These are phyloP conservation scores for Neomonachus schauinslandi DNA, from an alignment of 2,113 vertebrate species.

Conservation along the genomic window DNA sequence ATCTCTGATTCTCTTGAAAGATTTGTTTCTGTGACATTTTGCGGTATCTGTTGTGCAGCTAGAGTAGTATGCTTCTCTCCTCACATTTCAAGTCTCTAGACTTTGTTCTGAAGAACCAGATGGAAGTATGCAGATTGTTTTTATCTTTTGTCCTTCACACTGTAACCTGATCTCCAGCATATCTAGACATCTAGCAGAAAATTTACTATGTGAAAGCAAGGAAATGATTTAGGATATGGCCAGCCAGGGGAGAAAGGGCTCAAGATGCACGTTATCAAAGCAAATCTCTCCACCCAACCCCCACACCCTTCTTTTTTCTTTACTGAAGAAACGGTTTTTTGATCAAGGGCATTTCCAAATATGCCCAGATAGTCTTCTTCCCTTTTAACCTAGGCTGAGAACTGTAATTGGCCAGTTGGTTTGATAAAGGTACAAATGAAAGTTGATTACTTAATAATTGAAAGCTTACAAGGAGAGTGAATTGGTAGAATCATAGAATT, in stretches of 20 bases:
- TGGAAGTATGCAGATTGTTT: slow-evolving; percentile 77
- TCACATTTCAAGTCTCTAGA: slow-evolving; percentile 74
- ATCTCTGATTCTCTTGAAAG: slow-evolving; percentile 63
- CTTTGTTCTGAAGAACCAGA: slow-evolving; percentile 80
- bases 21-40: slow-evolving; percentile 73
- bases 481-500: not conserved
- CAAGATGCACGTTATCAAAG: slow-evolving; percentile 69
- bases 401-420: not conserved
- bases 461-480: not conserved
- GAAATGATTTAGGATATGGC: slow-evolving; percentile 76
- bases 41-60: slow-evolving; percentile 52
- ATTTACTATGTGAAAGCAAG: slow-evolving; percentile 82
- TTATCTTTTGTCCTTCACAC: slow-evolving; percentile 78
- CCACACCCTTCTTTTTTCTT: not conserved
- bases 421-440: not conserved
- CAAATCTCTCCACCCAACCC: not conserved
- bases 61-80: slow-evolving; percentile 61
- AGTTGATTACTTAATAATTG: not conserved
- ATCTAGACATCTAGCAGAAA: slow-evolving; percentile 78
- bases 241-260: slow-evolving; percentile 57
- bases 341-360: not conserved
- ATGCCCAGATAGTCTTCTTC: not conserved
- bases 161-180: slow-evolving; percentile 81
- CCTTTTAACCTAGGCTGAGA: not conserved
- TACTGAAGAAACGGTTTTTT: slow-evolving; percentile 33